These are phyloP conservation scores for Adelges cooleyi DNA, from an alignment of 1,140 invertebrate species.

Conservation along the genomic window DNA sequence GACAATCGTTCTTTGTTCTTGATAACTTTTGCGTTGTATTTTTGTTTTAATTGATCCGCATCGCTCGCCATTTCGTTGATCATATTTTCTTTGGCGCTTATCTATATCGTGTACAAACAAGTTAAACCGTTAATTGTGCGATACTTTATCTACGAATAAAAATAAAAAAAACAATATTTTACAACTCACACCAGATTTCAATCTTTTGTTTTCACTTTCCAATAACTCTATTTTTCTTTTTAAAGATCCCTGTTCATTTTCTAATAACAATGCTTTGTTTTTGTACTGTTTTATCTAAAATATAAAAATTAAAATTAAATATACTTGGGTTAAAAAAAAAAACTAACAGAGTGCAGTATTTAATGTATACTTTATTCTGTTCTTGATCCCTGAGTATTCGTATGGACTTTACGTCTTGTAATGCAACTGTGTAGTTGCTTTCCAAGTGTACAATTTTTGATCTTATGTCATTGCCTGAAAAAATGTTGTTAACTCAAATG, in stretches of 20 bases:
- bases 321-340: not conserved
- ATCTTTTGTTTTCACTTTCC: conserved; percentile 18
- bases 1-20: conserved; percentile 56
- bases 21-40: conserved; percentile 56
- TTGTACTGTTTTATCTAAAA: conserved; percentile 10
- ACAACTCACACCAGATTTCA: conserved; percentile 18
- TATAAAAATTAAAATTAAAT: not conserved
- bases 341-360: not conserved
- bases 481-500: not conserved
- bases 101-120: no score
- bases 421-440: conserved; percentile 50
- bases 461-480: conserved; percentile 43
- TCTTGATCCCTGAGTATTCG: conserved; percentile 51
- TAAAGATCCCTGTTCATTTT: conserved; percentile 1
- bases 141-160: no score
- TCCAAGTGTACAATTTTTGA: conserved; percentile 52
- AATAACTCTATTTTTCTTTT: conserved; percentile 21
- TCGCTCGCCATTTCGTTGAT: conserved; percentile 60
- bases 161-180: not conserved
- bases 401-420: conserved; percentile 51
- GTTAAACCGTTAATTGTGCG: no score
- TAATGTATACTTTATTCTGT: conserved; percentile 40
- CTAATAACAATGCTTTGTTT: conserved; percentile 17
- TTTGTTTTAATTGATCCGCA: conserved; percentile 60
- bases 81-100: conserved; percentile 50